Percentiles rank a stretch among this genome's conserved stretches.
Conservation (phyloP, 2,113 vertebrate species). For the Esox niger region DNA sequence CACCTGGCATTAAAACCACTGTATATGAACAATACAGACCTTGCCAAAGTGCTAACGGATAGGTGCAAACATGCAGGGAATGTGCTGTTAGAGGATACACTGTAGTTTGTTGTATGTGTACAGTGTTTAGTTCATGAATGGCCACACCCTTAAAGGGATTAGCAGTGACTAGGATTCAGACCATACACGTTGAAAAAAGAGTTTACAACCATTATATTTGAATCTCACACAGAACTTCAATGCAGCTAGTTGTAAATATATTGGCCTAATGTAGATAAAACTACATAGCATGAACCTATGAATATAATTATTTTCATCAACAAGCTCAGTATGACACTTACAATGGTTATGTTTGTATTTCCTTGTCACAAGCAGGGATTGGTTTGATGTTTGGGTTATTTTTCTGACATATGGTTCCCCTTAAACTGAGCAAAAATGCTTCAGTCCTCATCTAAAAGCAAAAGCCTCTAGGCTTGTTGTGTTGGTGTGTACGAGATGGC, state of each 20-base stretch:
- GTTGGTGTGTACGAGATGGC: neutral
- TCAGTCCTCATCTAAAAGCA: neutral
- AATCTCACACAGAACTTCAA: neutral
- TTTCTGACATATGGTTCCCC: conserved; percentile 1
- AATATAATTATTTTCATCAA: neutral
- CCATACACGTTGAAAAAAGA: no score
- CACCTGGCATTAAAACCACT: no score
- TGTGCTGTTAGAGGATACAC: no score
- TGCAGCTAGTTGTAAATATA: neutral
- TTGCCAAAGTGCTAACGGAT: no score
- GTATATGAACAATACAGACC: no score
- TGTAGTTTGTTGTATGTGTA: no score
- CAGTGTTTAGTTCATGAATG: no score
- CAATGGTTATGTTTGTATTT: neutral
- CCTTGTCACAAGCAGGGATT: neutral
- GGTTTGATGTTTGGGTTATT: neutral
- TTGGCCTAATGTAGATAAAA: conserved; percentile 4
- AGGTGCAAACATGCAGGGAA: no score
- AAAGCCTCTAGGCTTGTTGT: neutral
- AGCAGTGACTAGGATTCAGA: no score
- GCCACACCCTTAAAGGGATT: no score
- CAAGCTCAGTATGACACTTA: neutral
- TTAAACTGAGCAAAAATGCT: conserved; percentile 1
- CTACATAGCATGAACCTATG: no score
- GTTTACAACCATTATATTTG: no score